These are phyloP conservation scores for Sminthurinus aureus DNA, from an alignment of 2,888 invertebrate genomes.

Conservation along the genomic window DNA sequence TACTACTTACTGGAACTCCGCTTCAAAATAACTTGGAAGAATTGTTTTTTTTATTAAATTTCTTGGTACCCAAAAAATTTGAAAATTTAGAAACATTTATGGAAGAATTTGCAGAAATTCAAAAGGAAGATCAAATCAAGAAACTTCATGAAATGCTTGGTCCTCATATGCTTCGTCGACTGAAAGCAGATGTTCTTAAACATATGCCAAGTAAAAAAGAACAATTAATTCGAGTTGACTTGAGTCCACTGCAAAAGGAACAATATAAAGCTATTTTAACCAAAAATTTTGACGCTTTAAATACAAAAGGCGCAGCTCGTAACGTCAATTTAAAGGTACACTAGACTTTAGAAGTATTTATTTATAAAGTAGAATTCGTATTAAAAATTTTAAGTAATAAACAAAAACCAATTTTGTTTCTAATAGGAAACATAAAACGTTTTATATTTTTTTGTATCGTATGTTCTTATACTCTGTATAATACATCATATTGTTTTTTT, in stretches of 20 bases:
- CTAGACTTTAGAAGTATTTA: too few relatives aligned
- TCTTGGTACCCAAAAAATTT: constrained; percentile 95
- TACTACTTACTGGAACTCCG: constrained; percentile 97
- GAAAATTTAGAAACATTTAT: constrained; percentile 93
- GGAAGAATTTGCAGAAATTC: constrained; percentile 97
- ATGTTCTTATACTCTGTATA: too few relatives aligned
- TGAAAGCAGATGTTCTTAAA: constrained; percentile 99
- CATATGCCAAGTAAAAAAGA: constrained; percentile 99
- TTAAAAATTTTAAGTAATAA: too few relatives aligned
- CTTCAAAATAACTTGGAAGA: constrained; percentile 99
- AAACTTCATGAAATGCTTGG: constrained; percentile 98
- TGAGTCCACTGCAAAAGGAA: constrained; percentile 98
- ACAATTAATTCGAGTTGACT: constrained; percentile 97
- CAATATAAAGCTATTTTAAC: constrained; percentile 99
- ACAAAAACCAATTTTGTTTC: too few relatives aligned
- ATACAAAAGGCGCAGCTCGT: constrained; percentile 87
- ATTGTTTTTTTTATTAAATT: constrained; percentile 97
- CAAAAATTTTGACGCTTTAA: constrained; percentile 96
- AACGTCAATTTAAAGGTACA: too few relatives aligned
- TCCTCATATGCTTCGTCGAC: constrained; percentile 96
- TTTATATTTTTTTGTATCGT: too few relatives aligned
- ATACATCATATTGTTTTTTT: too few relatives aligned
- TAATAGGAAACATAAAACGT: too few relatives aligned
- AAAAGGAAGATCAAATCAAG: constrained; percentile 98
- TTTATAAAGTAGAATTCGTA: too few relatives aligned